Evolutionary conservation across 2,797 vertebrate species (phyloP), one percentile per base, ranked within the genome.

Genomic region (Acomys russatus): DNA sequence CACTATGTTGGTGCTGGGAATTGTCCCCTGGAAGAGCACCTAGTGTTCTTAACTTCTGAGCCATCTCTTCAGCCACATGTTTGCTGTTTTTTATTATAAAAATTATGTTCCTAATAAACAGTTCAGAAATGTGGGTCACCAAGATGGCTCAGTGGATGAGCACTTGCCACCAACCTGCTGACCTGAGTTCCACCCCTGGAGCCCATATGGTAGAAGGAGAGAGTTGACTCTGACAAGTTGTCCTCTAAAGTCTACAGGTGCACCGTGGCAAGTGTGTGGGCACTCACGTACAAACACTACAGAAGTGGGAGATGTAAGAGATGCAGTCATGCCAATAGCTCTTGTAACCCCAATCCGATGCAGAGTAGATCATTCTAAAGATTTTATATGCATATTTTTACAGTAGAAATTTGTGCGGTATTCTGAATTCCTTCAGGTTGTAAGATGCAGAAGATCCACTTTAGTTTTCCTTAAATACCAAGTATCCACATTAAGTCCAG

Each of bases 401-500:
- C 4, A 17, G 59, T 83, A 61, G 54, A 33, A 15, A 66, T 87
- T 86, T 91, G 54, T 91, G 14, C 76, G 74, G 22, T 86, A 22
- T 4, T 79, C 59, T 86, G 18, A 38, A 79, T 91, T 90, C 56
- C 22, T 83, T 90, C 64, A 94, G 86, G 64, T 83, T 73, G 49
- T 38, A 91, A 80, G 28, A 18, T 63, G 88, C 86, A 84, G 71
- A 56, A 90, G 88, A 56, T 35, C 64, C 51, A 88, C 68, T 23
- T 85, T 74, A 93, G 83, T 63, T 28, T 28, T 61, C n/a, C 51
- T 66, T 79, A 49, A 25, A 74, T 10, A 92, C 38, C 56, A 92
- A 71, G 33, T 11, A 28, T 56, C 25, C 35, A 68, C 2, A 22
- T 64, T 71, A 94, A 96, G 44, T 79, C 49, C 54, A 79, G 66